phyloP scores from a whole-genome alignment of 2,888 invertebrate genomes.

The Chaetogeoica ovagalla region DNA sequence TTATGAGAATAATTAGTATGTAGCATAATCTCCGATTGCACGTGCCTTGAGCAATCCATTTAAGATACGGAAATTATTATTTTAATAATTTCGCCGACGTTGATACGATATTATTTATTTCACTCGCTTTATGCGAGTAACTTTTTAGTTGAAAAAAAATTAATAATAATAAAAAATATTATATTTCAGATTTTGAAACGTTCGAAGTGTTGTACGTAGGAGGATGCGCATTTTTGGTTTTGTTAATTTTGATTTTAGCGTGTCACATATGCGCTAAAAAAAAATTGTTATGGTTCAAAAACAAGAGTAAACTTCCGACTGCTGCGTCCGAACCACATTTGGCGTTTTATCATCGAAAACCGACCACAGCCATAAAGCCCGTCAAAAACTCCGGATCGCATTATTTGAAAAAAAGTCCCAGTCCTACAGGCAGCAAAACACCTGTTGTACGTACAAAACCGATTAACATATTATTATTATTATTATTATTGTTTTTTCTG shows the following conservation, averaged over 20 bases:
- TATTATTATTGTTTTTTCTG: neutral
- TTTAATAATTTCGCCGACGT: no score
- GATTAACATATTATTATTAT: conserved; percentile 1
- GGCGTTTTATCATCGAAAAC: conserved; percentile 70
- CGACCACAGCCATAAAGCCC: conserved; percentile 81
- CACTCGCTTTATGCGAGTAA: neutral
- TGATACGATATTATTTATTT: neutral
- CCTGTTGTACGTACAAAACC: conserved; percentile 23
- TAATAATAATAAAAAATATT: neutral
- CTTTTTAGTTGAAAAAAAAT: neutral
- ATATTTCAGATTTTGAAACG: conserved; percentile 33
- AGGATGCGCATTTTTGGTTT: conserved; percentile 10
- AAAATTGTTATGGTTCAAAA: conserved; percentile 41
- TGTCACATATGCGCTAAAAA: conserved; percentile 37
- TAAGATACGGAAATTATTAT: no score
- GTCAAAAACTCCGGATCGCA: conserved; percentile 79
- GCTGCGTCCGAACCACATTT: conserved; percentile 48
- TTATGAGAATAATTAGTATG: no score
- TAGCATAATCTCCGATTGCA: no score
- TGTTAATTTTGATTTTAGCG: conserved; percentile 10
- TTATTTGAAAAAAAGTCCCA: conserved; percentile 90
- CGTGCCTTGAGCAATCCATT: no score
- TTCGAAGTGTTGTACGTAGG: neutral
- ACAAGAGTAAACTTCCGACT: conserved; percentile 49
- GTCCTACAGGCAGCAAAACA: conserved; percentile 69